Base-by-base conservation (phyloP, 2,888 invertebrate species). In the Rapana venosa region DNA sequence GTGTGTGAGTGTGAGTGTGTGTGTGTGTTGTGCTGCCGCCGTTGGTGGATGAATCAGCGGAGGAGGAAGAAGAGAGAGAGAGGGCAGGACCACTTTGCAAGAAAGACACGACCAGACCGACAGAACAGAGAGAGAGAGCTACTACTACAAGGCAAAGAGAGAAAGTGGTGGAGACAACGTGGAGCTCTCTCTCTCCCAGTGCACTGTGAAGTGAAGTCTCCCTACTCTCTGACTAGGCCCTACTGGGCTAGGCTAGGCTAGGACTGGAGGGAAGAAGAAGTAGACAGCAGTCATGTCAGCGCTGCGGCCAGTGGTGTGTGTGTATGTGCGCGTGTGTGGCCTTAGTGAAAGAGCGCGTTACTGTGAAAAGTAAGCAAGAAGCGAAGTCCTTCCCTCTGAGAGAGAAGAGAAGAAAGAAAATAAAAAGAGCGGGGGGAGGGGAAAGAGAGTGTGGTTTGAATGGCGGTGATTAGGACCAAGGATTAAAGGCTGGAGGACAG, bases 11-110 rank as follows among this genome's bases (percentile, higher is more conserved):
- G 77, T 32, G 77, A 32, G 77, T 32, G 77, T 77, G 77, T 32
- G 32, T 32, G 32, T 32, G 77, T 15, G 74, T 6, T 26, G n/a
- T 74, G 61, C 74, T 47, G 47, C 6, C 81, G n/a, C 47, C 58
- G 58, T 61, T 58, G 58, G 79, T 61, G 58, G 81, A 88, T 83
- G 88, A 88, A 61, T 88, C 88, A 88, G 81, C 77, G 30, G 61
- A 20, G 77, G 11, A 22, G 6, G 35, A 35, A 22, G n/a, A 13
- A 74, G 22, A 26, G 58, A 11, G 15, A 22, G 22, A 83, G 81
- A 47, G 47, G 20, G 47, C 36, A 83, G 26, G 81, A 22, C 77
- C 77, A 79, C 17, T 79, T 32, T 4, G 77, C 77, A 35, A 61
- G 61, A 61, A 32, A 74, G 74, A 74, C 74, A n/a, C 26, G 13